These are phyloP conservation scores for Euura lappo DNA, from an alignment of 1,140 invertebrate genomes.

Conservation along the genomic window DNA sequence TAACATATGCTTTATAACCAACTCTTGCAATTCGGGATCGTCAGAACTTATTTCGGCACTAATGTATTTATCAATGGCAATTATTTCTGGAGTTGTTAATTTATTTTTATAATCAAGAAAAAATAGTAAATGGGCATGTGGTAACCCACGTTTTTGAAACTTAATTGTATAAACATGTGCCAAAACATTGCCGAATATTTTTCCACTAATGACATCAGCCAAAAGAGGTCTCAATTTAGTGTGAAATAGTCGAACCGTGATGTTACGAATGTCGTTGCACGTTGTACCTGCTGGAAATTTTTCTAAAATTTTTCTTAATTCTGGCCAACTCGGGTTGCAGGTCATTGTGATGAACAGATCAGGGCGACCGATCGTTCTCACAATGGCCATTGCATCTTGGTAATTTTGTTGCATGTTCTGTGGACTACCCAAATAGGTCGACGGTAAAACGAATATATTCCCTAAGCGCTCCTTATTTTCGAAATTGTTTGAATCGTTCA, in stretches of 20 bases:
- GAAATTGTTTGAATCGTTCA: slow-evolving; percentile 20
- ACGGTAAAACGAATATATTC: slow-evolving; percentile 34
- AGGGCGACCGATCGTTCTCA: slow-evolving; percentile 21
- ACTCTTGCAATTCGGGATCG: slow-evolving; percentile 12
- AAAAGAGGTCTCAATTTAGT: neutral
- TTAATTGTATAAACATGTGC: neutral
- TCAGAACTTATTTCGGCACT: slow-evolving; percentile 22
- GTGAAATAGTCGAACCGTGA: slow-evolving; percentile 14
- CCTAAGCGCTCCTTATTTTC: slow-evolving; percentile 15
- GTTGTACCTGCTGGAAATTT: slow-evolving; percentile 13
- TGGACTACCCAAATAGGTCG: slow-evolving; percentile 43
- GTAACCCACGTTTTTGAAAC: neutral
- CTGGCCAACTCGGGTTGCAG: slow-evolving; percentile 20
- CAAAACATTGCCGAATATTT: neutral
- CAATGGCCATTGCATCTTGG: slow-evolving; percentile 37
- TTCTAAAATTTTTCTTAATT: slow-evolving; percentile 11
- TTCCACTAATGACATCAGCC: neutral
- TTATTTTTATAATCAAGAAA: slow-evolving; percentile 23
- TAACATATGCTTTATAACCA: slow-evolving; percentile 26
- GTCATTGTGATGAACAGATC: slow-evolving; percentile 28
- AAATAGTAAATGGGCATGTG: slow-evolving; percentile 18
- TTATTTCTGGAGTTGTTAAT: slow-evolving; percentile 18
- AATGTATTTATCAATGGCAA: slow-evolving; percentile 22
- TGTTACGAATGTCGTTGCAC: slow-evolving; percentile 12
- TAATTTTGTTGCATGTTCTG: slow-evolving; percentile 41